phyloP scores from a whole-genome alignment of 2,113 vertebrate genomes.

The Stomatorhinus ivindoensis region DNA sequence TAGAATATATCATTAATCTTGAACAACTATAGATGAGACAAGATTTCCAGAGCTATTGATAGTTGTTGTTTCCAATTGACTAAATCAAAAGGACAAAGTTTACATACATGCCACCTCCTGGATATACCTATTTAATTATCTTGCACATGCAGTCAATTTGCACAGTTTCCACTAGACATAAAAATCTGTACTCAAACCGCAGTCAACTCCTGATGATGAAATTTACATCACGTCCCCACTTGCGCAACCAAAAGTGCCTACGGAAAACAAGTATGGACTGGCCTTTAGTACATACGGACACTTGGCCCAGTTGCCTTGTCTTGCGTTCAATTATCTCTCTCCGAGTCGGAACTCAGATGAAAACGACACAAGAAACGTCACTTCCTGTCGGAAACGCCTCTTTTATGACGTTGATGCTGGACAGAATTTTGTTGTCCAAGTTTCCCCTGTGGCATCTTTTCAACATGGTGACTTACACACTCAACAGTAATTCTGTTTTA shows the following conservation, averaged over 20 bases:
- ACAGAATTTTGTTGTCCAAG: too few species aligned
- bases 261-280: background rate
- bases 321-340: too few species aligned
- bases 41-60: background rate
- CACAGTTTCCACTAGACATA: background rate
- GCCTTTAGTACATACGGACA: background rate
- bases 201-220: background rate
- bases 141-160: background rate
- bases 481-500: too few species aligned
- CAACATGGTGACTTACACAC: too few species aligned
- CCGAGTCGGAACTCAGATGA: too few species aligned
- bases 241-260: background rate
- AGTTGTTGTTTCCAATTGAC: background rate
- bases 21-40: background rate
- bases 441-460: too few species aligned
- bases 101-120: background rate
- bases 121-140: background rate
- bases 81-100: background rate
- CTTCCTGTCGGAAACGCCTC: too few species aligned
- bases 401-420: too few species aligned
- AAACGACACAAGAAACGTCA: too few species aligned
- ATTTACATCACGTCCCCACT: background rate
- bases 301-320: background rate
- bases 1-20: background rate
- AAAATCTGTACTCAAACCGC: background rate